Evolutionary conservation across 2,113 vertebrate species (phyloP).

Genomic region (Tonatia bakeri): DNA sequence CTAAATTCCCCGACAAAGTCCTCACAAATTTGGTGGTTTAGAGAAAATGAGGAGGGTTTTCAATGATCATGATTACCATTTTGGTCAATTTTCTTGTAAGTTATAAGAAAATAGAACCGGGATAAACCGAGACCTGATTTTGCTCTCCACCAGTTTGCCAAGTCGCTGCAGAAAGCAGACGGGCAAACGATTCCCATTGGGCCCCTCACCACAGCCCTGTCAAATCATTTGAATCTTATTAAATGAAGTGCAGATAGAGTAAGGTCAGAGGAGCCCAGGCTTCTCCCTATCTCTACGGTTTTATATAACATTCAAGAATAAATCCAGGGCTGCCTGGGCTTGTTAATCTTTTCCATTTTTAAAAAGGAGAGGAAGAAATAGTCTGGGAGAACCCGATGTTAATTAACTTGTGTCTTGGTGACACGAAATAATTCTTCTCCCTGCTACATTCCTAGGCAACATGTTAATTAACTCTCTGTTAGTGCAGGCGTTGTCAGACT

Average conservation of each 20-base stretch:
- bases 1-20: conserved; percentile 4
- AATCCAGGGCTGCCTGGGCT: conserved; percentile 39
- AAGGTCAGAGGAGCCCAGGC: conserved; percentile 51
- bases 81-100: neutral
- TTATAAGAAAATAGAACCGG: conserved; percentile 11
- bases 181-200: conserved; percentile 54
- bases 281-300: conserved; percentile 42
- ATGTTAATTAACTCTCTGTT: conserved; percentile 75
- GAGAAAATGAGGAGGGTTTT: neutral
- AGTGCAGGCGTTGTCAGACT: conserved; percentile 44
- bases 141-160: conserved; percentile 32
- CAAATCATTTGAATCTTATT: conserved; percentile 70
- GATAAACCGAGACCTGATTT: conserved; percentile 51
- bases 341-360: conserved; percentile 70
- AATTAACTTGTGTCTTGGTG: conserved; percentile 75
- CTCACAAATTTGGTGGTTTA: neutral
- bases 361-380: conserved; percentile 67
- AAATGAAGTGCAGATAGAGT: conserved; percentile 53
- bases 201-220: conserved; percentile 41
- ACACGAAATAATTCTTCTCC: conserved; percentile 71
- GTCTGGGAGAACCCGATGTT: conserved; percentile 54
- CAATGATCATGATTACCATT: neutral
- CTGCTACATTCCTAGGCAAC: conserved; percentile 68
- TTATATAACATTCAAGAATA: conserved; percentile 19
- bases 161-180: conserved; percentile 40